Conservation (phyloP, 2,113 vertebrate genomes). For the Petroica traversi region DNA sequence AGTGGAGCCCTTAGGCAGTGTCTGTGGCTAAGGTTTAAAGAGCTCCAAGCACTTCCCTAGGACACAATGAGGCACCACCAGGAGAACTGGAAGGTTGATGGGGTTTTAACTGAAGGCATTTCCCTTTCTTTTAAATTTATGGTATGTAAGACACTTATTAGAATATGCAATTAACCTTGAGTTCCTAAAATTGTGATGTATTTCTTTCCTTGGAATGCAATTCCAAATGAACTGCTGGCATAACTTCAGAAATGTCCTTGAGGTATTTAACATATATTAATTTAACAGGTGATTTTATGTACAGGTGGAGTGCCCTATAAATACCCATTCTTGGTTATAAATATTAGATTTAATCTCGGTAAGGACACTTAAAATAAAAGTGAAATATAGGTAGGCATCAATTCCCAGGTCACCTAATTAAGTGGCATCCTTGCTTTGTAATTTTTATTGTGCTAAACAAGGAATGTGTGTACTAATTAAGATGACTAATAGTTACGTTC, state of each 20-base stretch:
- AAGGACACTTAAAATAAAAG: slow-evolving; percentile 51
- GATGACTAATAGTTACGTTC: slow-evolving; percentile 52
- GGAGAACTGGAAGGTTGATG: not conserved
- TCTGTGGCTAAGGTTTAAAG: not conserved
- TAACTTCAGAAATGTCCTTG: slow-evolving; percentile 52
- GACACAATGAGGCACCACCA: not conserved
- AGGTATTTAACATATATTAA: slow-evolving; percentile 52
- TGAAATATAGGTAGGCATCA: slow-evolving; percentile 54
- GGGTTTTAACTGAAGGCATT: not conserved
- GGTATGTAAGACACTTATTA: not conserved
- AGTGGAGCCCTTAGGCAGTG: not conserved
- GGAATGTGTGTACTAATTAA: slow-evolving; percentile 52
- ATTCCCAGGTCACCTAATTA: slow-evolving; percentile 70
- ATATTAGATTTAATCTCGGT: slow-evolving; percentile 49
- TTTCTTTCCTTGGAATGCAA: slow-evolving; percentile 18
- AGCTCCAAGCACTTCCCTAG: not conserved
- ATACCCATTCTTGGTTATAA: slow-evolving; percentile 46
- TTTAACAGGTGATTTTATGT: slow-evolving; percentile 51
- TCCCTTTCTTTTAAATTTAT: slow-evolving; percentile 31
- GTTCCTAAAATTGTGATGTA: slow-evolving; percentile 53
- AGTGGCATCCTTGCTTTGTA: slow-evolving; percentile 54
- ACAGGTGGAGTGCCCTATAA: slow-evolving; percentile 31
- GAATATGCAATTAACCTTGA: slow-evolving; percentile 58
- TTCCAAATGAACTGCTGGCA: slow-evolving; percentile 28
- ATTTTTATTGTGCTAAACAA: slow-evolving; percentile 66